Evolutionary conservation across 2,113 vertebrate species (phyloP).

Genomic region (Triplophysa dalaica): DNA sequence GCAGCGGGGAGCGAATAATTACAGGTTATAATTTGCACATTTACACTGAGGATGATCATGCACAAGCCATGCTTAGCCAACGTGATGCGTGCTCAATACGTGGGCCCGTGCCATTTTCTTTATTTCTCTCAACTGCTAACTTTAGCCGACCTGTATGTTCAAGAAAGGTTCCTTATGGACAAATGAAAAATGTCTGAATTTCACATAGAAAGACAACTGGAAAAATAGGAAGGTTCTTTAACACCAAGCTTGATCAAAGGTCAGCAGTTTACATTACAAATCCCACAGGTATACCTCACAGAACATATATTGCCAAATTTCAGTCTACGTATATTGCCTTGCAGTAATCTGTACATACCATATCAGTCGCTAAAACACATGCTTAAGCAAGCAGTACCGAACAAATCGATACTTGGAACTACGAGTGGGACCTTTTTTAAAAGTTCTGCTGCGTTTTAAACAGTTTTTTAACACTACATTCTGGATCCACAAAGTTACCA

Average conservation of each 20-base stretch:
- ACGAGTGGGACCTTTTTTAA: background rate
- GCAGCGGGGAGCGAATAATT: background rate
- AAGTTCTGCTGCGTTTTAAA: background rate
- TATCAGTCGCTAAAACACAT: background rate
- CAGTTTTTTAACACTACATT: background rate
- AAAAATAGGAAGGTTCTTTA: background rate
- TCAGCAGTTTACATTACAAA: constrained; percentile 5
- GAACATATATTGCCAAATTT: constrained; percentile 4
- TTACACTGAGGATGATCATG: constrained; percentile 16
- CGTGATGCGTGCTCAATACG: background rate
- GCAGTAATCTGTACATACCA: background rate
- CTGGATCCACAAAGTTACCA: background rate
- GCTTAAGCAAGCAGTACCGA: background rate
- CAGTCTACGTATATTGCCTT: constrained; percentile 3
- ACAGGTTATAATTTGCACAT: constrained; percentile 45
- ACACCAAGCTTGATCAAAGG: constrained; percentile 20
- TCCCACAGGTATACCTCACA: constrained; percentile 39
- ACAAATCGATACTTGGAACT: background rate
- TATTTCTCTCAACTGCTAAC: constrained; percentile 7
- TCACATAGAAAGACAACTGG: constrained; percentile 16
- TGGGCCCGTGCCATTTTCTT: constrained; percentile 6
- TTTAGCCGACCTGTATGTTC: background rate
- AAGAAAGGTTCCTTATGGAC: background rate
- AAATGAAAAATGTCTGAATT: background rate
- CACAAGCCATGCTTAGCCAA: constrained; percentile 7